Conservation (phyloP, 2,797 vertebrate species). For the Hypotaenidia philippensis region DNA sequence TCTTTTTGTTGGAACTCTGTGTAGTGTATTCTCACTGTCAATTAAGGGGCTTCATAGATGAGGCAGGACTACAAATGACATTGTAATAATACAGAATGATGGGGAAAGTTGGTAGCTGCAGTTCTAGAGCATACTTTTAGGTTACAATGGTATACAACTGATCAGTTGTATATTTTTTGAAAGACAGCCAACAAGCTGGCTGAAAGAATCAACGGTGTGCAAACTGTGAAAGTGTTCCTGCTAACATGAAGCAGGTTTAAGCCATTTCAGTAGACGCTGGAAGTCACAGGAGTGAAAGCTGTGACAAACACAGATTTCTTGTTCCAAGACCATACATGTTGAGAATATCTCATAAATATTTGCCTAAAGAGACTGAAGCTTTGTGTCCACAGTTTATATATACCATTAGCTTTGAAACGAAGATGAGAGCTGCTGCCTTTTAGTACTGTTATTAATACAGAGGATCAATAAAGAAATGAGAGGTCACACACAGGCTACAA, state of each 20-base stretch:
- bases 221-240: not conserved
- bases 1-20: not conserved
- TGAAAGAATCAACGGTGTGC: not conserved
- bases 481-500: not conserved
- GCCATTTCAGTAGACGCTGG: not conserved
- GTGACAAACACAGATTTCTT: slow-evolving; percentile 28
- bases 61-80: not conserved
- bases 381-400: not conserved
- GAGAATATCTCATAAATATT: not conserved
- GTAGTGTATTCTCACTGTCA: not conserved
- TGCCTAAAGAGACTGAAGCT: not conserved
- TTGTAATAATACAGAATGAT: not conserved
- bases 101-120: not conserved
- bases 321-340: not conserved
- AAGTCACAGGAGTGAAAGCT: slow-evolving; percentile 36
- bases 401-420: not conserved
- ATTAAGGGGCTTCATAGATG: not conserved
- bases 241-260: not conserved
- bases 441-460: not conserved
- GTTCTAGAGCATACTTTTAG: not conserved
- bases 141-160: not conserved
- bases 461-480: not conserved
- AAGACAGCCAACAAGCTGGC: not conserved
- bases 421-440: not conserved
- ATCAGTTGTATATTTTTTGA: not conserved